Evolutionary conservation across 2,888 invertebrate species (phyloP).

Genomic region (Camponotus fellah): DNA sequence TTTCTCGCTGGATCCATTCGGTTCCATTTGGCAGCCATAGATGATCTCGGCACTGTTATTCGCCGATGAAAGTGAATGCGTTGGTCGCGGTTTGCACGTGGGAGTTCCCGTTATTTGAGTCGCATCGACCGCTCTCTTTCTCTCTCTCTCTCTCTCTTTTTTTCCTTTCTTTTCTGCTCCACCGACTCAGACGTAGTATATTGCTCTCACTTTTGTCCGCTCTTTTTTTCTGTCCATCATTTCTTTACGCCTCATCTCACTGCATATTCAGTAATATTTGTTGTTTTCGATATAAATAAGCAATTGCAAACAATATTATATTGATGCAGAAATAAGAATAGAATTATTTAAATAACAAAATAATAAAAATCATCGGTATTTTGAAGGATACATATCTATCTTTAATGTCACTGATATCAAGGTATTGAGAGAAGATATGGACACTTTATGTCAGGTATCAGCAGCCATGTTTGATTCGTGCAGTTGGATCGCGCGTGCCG

Average conservation of each 20-base stretch:
- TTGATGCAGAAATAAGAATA: neutral
- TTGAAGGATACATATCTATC: neutral
- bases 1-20: neutral
- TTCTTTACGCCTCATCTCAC: neutral
- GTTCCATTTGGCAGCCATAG: slow-evolving; percentile 30
- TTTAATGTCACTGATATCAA: neutral
- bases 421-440: neutral
- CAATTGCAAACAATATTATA: neutral
- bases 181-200: slow-evolving; percentile 19
- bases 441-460: slow-evolving; percentile 17
- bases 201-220: slow-evolving; percentile 35
- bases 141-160: slow-evolving; percentile 42
- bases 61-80: slow-evolving; percentile 57
- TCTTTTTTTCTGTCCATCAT: slow-evolving; percentile 40
- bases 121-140: slow-evolving; percentile 69
- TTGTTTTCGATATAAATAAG: neutral
- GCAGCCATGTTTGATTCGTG: neutral
- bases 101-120: slow-evolving; percentile 77
- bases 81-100: slow-evolving; percentile 66
- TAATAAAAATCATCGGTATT: neutral
- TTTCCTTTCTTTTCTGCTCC: slow-evolving; percentile 43
- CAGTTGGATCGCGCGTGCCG: slow-evolving; percentile 55
- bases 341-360: neutral
- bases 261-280: neutral
- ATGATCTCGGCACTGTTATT: slow-evolving; percentile 62